Conservation (phyloP, 2,888 invertebrate genomes). For the Leptarthrus brevirostris region DNA sequence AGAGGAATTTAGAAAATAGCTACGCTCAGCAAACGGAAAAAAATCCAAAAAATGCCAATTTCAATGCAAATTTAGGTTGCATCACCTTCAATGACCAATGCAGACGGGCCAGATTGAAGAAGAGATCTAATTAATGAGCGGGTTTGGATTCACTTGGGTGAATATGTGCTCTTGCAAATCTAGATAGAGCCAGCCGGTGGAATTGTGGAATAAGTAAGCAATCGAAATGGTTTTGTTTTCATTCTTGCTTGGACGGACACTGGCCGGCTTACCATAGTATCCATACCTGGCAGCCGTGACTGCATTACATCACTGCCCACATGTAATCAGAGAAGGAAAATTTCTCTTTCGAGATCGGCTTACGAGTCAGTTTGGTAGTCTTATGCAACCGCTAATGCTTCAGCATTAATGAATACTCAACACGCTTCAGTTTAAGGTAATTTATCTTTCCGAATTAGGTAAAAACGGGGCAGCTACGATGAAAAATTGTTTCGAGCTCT, state of each 20-base stretch:
- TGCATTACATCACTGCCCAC: slow-evolving; percentile 25
- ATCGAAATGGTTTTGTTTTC: slow-evolving; percentile 31
- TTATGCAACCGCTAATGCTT: slow-evolving; percentile 32
- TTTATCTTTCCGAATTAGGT: slow-evolving; percentile 36
- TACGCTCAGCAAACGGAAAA: neutral
- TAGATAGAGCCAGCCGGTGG: neutral
- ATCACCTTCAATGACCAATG: neutral
- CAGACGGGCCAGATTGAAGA: slow-evolving; percentile 4
- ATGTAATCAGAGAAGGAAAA: slow-evolving; percentile 11
- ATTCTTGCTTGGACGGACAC: slow-evolving; percentile 11
- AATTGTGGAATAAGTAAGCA: no score
- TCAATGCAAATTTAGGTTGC: slow-evolving; percentile 29
- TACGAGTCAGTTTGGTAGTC: neutral
- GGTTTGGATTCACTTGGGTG: slow-evolving; percentile 37
- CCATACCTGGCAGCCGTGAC: neutral
- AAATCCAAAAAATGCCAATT: slow-evolving; percentile 15
- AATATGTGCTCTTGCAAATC: slow-evolving; percentile 20
- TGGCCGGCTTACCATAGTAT: neutral
- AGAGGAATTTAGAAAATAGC: neutral
- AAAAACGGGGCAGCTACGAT: neutral
- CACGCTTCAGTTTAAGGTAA: slow-evolving; percentile 28
- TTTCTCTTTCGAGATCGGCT: slow-evolving; percentile 36
- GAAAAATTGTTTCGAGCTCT: neutral
- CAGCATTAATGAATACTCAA: slow-evolving; percentile 12
- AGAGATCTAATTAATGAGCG: slow-evolving; percentile 32